Base-by-base conservation (phyloP, 2,113 vertebrate genomes). In the Agapornis roseicollis region DNA sequence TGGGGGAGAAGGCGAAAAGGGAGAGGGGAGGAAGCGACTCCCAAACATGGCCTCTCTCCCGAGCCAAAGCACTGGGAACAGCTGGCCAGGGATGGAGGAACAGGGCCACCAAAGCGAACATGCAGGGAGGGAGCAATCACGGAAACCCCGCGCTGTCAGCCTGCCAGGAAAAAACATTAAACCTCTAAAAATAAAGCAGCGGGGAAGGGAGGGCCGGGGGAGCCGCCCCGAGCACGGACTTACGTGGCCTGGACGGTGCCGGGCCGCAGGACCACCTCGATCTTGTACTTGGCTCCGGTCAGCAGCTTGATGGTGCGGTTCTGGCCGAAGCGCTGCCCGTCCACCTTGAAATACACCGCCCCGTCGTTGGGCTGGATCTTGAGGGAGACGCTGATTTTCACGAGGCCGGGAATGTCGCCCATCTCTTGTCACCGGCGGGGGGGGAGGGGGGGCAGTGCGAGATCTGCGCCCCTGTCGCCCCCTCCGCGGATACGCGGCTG, bases 221-320 rank as follows among this genome's bases (percentile, higher is more conserved):
- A 66, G 66, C 61, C 10, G 16, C 66, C 39, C 52, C 11, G 46
- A 27, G 58, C 85, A 10, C 33, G 37, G 49, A 99, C 99, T 98
- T 98, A 99, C 99, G 98, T 98, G 97, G 99, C 99, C 92, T 98
- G 97, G 35, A 98, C 96, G 14, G 98, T 98, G 89, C 98, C 99
- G 7, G 99, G 99, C 80, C 98, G 99, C 3, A 99, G 94, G n/a
- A 98, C 97, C 97, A 99, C 98, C 68, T 99, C 98, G 83, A 99
- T 98, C 86, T 98, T 98, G 97, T 99, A 99, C 65, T 99, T 99
- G 80, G 99, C 99, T 27, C 99, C 99, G 1, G 99, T 99, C 61
- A 99, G 98, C 96, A 99, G 97, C 95, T 99, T 99, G 96, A 99
- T 99, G 91, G 99, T 99, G 80, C 99, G 98, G 93, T 98, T 99